phyloP scores from a whole-genome alignment of 2,113 vertebrate genomes.

The Meriones unguiculatus region DNA sequence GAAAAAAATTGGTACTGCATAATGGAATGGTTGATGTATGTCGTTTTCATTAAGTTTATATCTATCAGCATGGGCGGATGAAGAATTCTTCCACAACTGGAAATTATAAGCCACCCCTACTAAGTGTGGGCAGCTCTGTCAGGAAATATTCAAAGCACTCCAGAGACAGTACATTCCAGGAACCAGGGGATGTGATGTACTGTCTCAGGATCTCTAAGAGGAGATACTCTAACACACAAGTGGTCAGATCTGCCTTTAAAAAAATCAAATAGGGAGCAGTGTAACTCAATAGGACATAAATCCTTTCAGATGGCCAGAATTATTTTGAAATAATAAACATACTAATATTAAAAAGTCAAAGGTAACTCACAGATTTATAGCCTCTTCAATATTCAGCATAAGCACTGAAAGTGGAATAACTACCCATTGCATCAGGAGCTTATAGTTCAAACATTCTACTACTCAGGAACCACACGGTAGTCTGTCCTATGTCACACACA shows the following conservation, averaged over 20 bases:
- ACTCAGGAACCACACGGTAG: neutral
- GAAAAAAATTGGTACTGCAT: neutral
- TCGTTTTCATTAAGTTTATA: neutral
- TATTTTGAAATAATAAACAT: neutral
- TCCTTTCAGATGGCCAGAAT: neutral
- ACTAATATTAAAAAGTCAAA: neutral
- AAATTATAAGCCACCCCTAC: neutral
- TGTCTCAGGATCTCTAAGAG: neutral
- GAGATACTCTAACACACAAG: neutral
- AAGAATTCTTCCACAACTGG: neutral
- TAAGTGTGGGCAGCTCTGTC: neutral
- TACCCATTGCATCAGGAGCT: neutral
- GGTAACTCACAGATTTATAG: neutral
- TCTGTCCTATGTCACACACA: neutral
- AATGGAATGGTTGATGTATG: neutral
- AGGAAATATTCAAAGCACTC: neutral
- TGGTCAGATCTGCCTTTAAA: neutral
- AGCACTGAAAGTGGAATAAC: neutral
- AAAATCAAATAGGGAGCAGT: neutral
- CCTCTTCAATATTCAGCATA: neutral
- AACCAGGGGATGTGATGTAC: neutral
- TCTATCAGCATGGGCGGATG: neutral
- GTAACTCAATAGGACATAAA: neutral
- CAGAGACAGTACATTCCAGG: neutral
- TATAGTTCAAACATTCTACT: neutral